Evolutionary conservation across 2,113 vertebrate genomes (phyloP).

Genomic region (Pica pica): DNA sequence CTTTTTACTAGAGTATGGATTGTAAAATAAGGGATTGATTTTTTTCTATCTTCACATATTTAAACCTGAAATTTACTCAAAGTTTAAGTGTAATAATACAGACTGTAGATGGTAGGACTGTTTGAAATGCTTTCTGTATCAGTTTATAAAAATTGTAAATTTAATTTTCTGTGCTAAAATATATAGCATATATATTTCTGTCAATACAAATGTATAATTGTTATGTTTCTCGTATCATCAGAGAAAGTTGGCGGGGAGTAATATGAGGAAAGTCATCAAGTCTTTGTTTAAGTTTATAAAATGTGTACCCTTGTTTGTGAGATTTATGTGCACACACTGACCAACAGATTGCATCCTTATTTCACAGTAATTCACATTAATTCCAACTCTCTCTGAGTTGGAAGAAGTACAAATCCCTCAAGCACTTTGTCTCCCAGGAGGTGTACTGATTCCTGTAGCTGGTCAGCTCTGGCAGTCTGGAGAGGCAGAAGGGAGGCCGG

Average conservation of each 20-base stretch:
- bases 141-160: background rate
- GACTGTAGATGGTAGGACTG: background rate
- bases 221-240: background rate
- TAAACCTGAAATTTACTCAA: background rate
- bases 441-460: background rate
- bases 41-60: background rate
- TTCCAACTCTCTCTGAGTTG: slow-evolving; percentile 4
- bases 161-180: background rate
- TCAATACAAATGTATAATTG: background rate
- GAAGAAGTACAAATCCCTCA: slow-evolving; percentile 20
- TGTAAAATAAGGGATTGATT: background rate
- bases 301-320: background rate
- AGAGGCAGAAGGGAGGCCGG: slow-evolving; percentile 17
- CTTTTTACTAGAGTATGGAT: background rate
- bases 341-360: background rate
- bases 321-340: background rate
- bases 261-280: background rate
- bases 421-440: slow-evolving; percentile 30
- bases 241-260: background rate
- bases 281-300: background rate
- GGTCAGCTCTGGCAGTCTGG: slow-evolving; percentile 26
- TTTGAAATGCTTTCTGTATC: background rate
- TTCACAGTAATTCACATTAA: slow-evolving; percentile 26
- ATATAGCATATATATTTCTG: background rate
- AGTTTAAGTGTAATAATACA: background rate